Evolutionary conservation across 2,113 vertebrate species (phyloP).

Genomic region (Nycticryphes semicollaris): DNA sequence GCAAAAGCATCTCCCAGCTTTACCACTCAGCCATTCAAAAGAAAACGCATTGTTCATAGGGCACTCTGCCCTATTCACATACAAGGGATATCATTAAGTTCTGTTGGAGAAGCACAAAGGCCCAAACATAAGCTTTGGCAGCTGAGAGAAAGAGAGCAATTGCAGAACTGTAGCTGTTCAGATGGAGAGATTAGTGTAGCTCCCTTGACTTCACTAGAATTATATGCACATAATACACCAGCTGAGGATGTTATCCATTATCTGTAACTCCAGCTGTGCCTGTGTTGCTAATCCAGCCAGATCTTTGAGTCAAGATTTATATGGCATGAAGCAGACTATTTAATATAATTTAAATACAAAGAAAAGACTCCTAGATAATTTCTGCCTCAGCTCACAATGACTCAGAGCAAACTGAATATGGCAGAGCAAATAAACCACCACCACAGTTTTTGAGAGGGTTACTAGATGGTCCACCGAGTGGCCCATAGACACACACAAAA

Average conservation of each 20-base stretch:
- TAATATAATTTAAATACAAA: neutral
- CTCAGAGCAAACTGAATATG: neutral
- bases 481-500: neutral
- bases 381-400: neutral
- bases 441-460: neutral
- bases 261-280: conserved; percentile 25
- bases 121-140: conserved; percentile 1
- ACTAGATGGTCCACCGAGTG: neutral
- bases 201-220: neutral
- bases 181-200: neutral
- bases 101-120: neutral
- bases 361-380: neutral
- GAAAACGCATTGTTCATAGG: neutral
- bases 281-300: neutral
- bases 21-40: neutral
- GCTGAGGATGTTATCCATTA: conserved; percentile 35
- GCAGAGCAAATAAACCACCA: neutral
- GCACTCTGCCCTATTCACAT: neutral
- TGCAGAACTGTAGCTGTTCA: neutral
- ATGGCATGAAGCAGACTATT: neutral
- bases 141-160: neutral
- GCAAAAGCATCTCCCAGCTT: neutral
- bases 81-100: neutral
- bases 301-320: neutral
- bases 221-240: neutral